Conservation (phyloP, 2,888 invertebrate genomes). For the Drosophila acutilabella region DNA sequence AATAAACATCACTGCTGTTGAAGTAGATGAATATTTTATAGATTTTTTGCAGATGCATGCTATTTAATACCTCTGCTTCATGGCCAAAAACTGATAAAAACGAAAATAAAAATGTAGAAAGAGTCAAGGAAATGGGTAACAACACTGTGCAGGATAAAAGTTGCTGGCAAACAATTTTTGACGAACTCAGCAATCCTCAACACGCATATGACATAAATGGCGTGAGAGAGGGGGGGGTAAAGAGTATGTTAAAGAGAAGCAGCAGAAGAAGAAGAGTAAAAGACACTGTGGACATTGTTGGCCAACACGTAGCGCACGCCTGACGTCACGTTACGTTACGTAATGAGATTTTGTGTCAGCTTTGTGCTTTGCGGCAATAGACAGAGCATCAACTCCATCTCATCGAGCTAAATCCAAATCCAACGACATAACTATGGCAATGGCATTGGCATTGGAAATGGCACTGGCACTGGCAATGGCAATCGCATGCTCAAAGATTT, state of each 20-base stretch:
- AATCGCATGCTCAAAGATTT: conserved; percentile 36
- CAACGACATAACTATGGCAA: neutral
- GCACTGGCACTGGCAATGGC: neutral
- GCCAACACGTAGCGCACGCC: conserved; percentile 45
- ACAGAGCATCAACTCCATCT: conserved; percentile 1
- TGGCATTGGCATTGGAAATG: conserved; percentile 19
- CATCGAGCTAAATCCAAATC: neutral
- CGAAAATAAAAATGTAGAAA: neutral
- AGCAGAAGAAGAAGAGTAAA: neutral
- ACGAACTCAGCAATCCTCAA: conserved; percentile 61
- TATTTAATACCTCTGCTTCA: neutral
- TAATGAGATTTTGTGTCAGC: conserved; percentile 75
- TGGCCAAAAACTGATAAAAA: neutral
- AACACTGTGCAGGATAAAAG: conserved; percentile 23
- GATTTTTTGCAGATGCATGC: conserved; percentile 4
- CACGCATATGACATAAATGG: conserved; percentile 51
- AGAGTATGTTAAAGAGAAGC: conserved; percentile 10
- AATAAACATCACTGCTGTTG: conserved; percentile 5
- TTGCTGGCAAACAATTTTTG: conserved; percentile 45
- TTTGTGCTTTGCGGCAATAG: conserved; percentile 51
- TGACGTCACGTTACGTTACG: conserved; percentile 71
- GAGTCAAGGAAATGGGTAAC: conserved; percentile 1
- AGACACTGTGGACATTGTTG: conserved; percentile 34
- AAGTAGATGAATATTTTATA: conserved; percentile 9
- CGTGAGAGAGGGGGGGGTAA: conserved; percentile 13